Conservation (phyloP, 2,888 invertebrate genomes). For the Rotaria magnacalcarata region DNA sequence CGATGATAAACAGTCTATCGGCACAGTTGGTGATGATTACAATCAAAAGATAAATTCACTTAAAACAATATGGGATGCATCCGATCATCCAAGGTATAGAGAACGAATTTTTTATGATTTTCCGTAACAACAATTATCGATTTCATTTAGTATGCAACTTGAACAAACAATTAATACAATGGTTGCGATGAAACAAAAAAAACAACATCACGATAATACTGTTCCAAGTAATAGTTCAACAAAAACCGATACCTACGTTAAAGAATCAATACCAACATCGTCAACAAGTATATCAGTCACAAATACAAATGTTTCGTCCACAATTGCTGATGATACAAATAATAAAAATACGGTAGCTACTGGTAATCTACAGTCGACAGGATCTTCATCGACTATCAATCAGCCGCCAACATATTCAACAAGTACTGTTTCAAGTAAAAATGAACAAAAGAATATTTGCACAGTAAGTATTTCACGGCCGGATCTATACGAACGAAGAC, state of each 20-base stretch:
- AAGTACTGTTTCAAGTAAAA: not conserved
- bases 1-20: conserved; percentile 6
- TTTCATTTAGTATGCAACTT: not conserved
- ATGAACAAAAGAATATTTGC: conserved; percentile 34
- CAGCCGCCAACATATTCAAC: not conserved
- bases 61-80: conserved; percentile 32
- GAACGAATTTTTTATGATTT: not conserved
- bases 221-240: not conserved
- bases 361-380: not conserved
- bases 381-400: not conserved
- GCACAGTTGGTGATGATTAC: conserved; percentile 13
- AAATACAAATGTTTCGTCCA: conserved; percentile 7
- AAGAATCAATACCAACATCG: not conserved
- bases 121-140: not conserved
- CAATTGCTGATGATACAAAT: not conserved
- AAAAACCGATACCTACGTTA: not conserved
- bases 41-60: conserved; percentile 12
- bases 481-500: too few relatives aligned
- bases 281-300: not conserved
- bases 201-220: not conserved
- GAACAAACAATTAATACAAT: conserved; percentile 8
- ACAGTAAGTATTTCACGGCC: not conserved
- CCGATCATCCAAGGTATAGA: conserved; percentile 8
- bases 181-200: not conserved
- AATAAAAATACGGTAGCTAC: not conserved